Percentiles rank a stretch among this genome's conserved stretches.
These are phyloP conservation scores for Rhogogaster chlorosoma DNA, from an alignment of 2,888 invertebrate species.

Conservation along the genomic window DNA sequence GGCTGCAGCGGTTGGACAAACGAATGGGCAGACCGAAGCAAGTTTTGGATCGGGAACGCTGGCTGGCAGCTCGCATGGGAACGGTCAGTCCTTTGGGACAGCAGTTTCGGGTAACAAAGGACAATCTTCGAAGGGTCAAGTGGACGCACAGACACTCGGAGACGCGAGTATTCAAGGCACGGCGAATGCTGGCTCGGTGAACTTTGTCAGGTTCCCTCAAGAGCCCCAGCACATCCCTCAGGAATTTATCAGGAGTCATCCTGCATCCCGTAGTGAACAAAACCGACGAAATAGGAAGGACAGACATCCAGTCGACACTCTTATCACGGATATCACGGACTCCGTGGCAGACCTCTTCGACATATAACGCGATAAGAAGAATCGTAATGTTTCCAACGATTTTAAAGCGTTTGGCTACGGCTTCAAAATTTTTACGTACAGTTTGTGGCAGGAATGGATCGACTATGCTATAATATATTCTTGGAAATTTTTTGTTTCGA, in stretches of 20 bases:
- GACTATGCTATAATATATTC: not conserved
- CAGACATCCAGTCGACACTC: conserved; percentile 58
- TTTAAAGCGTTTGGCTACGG: not conserved
- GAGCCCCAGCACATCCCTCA: conserved; percentile 39
- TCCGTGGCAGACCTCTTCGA: conserved; percentile 62
- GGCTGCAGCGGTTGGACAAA: conserved; percentile 62
- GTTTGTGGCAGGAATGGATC: not conserved
- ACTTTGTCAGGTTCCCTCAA: conserved; percentile 47
- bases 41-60: conserved; percentile 64
- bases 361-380: conserved; percentile 53
- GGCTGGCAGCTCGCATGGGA: conserved; percentile 60
- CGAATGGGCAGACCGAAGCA: conserved; percentile 59
- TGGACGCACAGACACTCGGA: conserved; percentile 61
- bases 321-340: conserved; percentile 62
- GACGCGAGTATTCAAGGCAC: conserved; percentile 59
- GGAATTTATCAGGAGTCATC: conserved; percentile 45
- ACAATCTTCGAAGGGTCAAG: conserved; percentile 61
- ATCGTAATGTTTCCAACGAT: not conserved
- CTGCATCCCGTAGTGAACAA: not conserved
- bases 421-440: not conserved
- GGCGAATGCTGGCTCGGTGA: conserved; percentile 62
- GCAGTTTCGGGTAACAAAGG: conserved; percentile 62
- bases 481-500: not conserved
- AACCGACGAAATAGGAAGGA: conserved; percentile 43
- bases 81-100: conserved; percentile 61